A percentile compares a stretch with the other conserved stretches of the same genome.
phyloP scores from a whole-genome alignment of 2,113 vertebrate genomes.

The Pseudorectes ferrugineus region DNA sequence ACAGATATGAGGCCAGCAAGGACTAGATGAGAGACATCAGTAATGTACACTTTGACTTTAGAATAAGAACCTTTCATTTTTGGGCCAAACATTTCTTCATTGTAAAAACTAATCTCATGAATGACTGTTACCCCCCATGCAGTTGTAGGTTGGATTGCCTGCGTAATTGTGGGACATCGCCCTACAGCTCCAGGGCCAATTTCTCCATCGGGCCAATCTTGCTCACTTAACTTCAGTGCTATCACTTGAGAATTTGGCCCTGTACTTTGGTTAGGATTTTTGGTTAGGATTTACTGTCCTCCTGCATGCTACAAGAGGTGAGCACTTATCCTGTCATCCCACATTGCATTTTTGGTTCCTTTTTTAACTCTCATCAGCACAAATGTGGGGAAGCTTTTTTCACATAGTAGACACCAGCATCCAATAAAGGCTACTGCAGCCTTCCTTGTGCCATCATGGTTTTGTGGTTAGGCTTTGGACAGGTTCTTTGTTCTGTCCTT shows the following conservation, averaged over 20 bases:
- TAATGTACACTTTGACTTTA: neutral
- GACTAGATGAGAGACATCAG: neutral
- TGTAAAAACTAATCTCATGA: neutral
- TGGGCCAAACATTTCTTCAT: neutral
- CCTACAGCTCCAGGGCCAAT: neutral
- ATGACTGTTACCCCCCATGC: neutral
- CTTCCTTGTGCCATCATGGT: neutral
- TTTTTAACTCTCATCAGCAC: neutral
- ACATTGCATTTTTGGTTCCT: rapidly evolving
- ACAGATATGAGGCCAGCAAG: neutral
- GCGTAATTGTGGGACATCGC: neutral
- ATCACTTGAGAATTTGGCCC: neutral
- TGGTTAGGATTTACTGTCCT: neutral
- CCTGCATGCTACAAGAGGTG: neutral
- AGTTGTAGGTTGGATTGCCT: neutral
- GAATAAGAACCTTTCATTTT: neutral
- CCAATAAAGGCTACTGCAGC: neutral
- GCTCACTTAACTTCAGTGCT: neutral
- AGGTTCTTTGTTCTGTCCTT: neutral
- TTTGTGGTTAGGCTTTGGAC: neutral
- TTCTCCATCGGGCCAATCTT: neutral
- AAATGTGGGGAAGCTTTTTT: neutral
- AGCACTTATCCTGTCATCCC: neutral
- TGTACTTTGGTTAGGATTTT: neutral
- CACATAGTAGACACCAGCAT: neutral